A percentile compares a stretch with the other conserved stretches of the same genome.
These are phyloP conservation scores for Bombycilla garrulus DNA, from an alignment of 2,113 vertebrate species.

Conservation along the genomic window DNA sequence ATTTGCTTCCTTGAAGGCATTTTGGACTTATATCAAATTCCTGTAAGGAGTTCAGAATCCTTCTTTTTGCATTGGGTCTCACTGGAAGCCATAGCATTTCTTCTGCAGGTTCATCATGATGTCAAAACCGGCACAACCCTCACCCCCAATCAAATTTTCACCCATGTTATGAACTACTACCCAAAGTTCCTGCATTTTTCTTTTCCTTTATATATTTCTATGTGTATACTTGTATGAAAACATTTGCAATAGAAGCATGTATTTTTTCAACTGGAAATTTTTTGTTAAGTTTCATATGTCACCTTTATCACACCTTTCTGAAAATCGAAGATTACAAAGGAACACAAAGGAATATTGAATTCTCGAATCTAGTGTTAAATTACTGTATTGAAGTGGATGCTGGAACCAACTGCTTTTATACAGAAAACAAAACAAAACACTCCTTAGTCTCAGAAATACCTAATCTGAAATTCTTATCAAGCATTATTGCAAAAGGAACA, in stretches of 20 bases:
- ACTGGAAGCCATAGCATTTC: not conserved
- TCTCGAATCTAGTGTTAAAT: not conserved
- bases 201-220: not conserved
- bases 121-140: not conserved
- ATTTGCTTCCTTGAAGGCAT: rapidly evolving
- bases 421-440: not conserved
- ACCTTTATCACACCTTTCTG: not conserved
- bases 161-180: rapidly evolving
- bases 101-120: not conserved
- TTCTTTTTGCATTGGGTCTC: not conserved
- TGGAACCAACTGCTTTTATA: not conserved
- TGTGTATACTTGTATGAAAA: not conserved
- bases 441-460: not conserved
- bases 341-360: not conserved
- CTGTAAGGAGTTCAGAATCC: not conserved
- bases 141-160: not conserved
- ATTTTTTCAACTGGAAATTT: not conserved
- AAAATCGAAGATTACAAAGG: not conserved
- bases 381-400: not conserved
- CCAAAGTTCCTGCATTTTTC: not conserved
- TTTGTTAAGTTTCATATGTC: not conserved
- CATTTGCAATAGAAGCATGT: not conserved
- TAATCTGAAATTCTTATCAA: not conserved
- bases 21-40: not conserved
- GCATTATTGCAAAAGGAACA: not conserved